Evolutionary conservation across 1,140 invertebrate genomes (phyloP), one percentile per base, ranked within the genome.

Genomic region (Dufourea novaeangliae): DNA sequence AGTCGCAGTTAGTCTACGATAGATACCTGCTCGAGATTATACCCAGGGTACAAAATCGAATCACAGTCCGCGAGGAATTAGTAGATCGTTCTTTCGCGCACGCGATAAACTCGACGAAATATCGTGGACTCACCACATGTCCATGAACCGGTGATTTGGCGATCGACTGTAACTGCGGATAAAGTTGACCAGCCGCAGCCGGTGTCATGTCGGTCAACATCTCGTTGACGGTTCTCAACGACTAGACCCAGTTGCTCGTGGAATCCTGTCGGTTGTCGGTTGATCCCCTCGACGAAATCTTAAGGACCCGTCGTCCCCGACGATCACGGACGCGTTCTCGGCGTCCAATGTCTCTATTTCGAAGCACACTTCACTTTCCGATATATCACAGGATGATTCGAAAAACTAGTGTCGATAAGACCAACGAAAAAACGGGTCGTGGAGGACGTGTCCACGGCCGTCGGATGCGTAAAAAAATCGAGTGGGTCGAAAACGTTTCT

Each of bases 171-270:
- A 93, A 87, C 80, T 93, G 92, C 46, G 92, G 92, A 75, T 93
- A 92, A 22, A 93, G 92, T 84, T 93, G 92, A 81, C 91, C 91
- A 88, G 92, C 92, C 82, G 92, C 92, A 67, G 91, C 91, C 85
- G 92, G 92, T 50, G 91, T 92, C 92, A 93, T 93, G 84, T 93
- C 92, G 79, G 92, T 93, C 86, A 93, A 83, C 92, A 92, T 93
- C 85, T 87, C 85, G 84, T 75, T 34, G 71, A 52, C 61, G 69
- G 52, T 29, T 63, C n/a, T n/a, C 41, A 68, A 52, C 32, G 46
- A 29, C 20, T 54, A 39, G 25, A 27, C 22, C 7, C 52, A 50
- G 17, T 32, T 25, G 8, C 8, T 46, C 56, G 64, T 37, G 61
- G 52, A 61, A 62, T 66, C 64, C 54, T 50, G 41, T 22, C 34